Base-by-base conservation (phyloP, 2,888 invertebrate species). In the Druceiella hillmani region DNA sequence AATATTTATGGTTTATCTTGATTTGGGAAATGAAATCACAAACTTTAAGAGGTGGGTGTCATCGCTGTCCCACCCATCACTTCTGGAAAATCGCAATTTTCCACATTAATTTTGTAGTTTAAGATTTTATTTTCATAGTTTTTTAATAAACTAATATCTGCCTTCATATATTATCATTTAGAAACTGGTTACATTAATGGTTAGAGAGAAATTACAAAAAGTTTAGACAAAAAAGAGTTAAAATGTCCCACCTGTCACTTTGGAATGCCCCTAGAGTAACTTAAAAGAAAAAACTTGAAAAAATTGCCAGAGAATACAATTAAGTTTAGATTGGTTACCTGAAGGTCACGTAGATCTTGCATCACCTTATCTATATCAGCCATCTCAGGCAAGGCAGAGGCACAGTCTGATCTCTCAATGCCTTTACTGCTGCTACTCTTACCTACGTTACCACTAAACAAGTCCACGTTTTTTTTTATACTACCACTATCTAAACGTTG, bases 281-380 rank as follows among this genome's bases (percentile, higher is more conserved):
- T n/a, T n/a, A n/a, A n/a, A n/a, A n/a, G n/a, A n/a, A n/a, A n/a
- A n/a, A n/a, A n/a, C n/a, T n/a, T n/a, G n/a, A n/a, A n/a, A n/a
- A n/a, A n/a, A n/a, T n/a, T n/a, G n/a, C n/a, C n/a, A n/a, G n/a
- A n/a, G n/a, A n/a, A n/a, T n/a, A n/a, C n/a, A n/a, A n/a, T n/a
- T n/a, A n/a, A n/a, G n/a, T n/a, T n/a, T n/a, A n/a, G n/a, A n/a
- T n/a, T n/a, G n/a, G n/a, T 52, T 39, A 67, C 69, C 65, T 66
- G 62, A 61, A 70, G 61, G 34, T 68, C 69, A 40, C 58, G 58
- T 22, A 70, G 52, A 57, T 59, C 62, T 50, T 60, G 62, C 59
- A 68, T 62, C 38, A 70, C 50, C 3, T 49, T 58, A 55, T 61
- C 58, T 45, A 69, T 61, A 36, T 67, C 65, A 24, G 62, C 61